Percentiles rank a stretch among this genome's conserved stretches.
These are phyloP conservation scores for Columbina picui DNA, from an alignment of 2,113 vertebrate species.

Conservation along the genomic window DNA sequence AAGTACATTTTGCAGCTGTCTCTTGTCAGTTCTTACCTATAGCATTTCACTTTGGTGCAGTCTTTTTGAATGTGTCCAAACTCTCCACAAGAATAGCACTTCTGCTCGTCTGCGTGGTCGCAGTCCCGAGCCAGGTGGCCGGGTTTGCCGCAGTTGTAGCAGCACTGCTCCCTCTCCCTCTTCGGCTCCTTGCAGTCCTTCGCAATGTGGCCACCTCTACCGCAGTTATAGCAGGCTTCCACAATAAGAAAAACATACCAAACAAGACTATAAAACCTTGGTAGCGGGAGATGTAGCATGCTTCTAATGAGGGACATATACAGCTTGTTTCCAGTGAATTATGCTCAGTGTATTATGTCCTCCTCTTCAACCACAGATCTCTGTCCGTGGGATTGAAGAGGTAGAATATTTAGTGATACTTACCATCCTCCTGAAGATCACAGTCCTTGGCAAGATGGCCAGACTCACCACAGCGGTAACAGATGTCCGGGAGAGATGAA, in stretches of 20 bases:
- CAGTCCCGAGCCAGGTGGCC: constrained; percentile 98
- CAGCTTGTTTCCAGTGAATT: not conserved
- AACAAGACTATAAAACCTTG: constrained; percentile 78
- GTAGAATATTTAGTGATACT: constrained; percentile 70
- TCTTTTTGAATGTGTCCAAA: constrained; percentile 99
- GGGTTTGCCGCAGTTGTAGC: constrained; percentile 98
- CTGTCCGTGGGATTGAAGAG: not conserved
- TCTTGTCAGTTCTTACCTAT: constrained; percentile 82
- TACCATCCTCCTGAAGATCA: constrained; percentile 98
- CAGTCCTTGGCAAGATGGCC: constrained; percentile 98
- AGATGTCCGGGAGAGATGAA: constrained; percentile 85
- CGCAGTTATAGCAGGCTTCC: constrained; percentile 99
- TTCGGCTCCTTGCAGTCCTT: constrained; percentile 99
- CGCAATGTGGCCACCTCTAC: constrained; percentile 96
- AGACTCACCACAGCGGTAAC: constrained; percentile 97
- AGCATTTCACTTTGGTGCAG: constrained; percentile 99
- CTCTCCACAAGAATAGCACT: constrained; percentile 97
- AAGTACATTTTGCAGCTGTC: not conserved
- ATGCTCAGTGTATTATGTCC: not conserved
- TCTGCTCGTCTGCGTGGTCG: constrained; percentile 95
- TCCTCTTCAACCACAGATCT: not conserved
- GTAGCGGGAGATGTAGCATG: not conserved
- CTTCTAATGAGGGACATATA: not conserved
- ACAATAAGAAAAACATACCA: constrained; percentile 76
- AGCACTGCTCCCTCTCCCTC: constrained; percentile 96